Evolutionary conservation across 1,140 invertebrate genomes (phyloP), one percentile per base, ranked within the genome.

Genomic region (Drosophila ohnishii): DNA sequence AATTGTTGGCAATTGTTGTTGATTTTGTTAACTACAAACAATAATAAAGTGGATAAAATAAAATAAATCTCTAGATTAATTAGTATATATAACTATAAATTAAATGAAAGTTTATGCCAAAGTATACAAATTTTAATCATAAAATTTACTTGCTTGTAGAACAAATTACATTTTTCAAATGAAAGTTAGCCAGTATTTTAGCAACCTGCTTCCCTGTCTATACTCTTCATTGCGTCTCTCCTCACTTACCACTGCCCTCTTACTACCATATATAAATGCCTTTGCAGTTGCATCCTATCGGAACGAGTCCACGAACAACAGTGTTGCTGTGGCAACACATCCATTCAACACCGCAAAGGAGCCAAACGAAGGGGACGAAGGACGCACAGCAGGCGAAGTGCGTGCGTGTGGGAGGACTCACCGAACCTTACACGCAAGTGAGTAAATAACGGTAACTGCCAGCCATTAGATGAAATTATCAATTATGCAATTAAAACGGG

Each of bases 401-500:
- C 30, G 45, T 32, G 25, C 16, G 19, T 42, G 57, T 53, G 50
- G 47, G 30, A 42, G 45, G 53, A 70, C 34, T 37, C 48, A 69
- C 32, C 13, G 32, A 71, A 45, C 47, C 57, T 45, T 39, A 34
- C 70, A 73, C 67, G 67, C 57, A 73, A 73, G 70, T 73, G 48
- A 73, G 70, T 73, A 72, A 72, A 73, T 32, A 71, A 37, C 56
- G 32, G 32, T 47, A 61, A 39, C 69, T 51, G 45, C 5, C 45
- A 25, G 42, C 48, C 63, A 55, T 48, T 70, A 42, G 51, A 39
- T 63, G 62, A 59, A 61, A 44, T 72, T 73, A 73, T 73, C 47
- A 61, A 53, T 73, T 62, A 73, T 62, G 65, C 67, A 71, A 70
- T 70, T 58, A 71, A 58, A 70, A 69, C 44, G 48, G 42, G 64